A percentile compares a stretch with the other conserved stretches of the same genome.
phyloP scores from a whole-genome alignment of 2,113 vertebrate species.

The Chunga burmeisteri region DNA sequence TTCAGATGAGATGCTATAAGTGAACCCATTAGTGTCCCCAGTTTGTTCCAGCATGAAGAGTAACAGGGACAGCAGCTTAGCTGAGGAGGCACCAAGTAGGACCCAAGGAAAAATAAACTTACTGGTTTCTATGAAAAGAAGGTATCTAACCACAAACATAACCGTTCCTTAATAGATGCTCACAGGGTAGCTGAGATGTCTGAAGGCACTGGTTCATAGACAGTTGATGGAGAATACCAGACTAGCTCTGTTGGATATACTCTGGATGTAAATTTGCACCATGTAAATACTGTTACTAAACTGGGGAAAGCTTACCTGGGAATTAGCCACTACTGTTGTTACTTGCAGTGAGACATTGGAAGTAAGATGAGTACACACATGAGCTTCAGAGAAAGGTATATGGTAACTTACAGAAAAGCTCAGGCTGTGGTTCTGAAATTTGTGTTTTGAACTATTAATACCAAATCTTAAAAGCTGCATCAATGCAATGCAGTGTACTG shows the following conservation, averaged over 20 bases:
- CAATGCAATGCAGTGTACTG: neutral
- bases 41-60: neutral
- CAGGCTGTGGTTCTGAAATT: neutral
- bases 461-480: neutral
- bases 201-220: neutral
- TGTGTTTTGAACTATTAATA: neutral
- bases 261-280: neutral
- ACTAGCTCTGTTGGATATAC: neutral
- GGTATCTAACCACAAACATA: neutral
- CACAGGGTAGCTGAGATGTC: neutral
- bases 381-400: neutral
- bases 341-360: neutral
- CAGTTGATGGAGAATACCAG: neutral
- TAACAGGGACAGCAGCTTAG: neutral
- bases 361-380: neutral
- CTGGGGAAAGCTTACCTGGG: neutral
- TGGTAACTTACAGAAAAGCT: neutral
- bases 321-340: neutral
- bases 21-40: fast-evolving
- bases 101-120: neutral
- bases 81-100: neutral
- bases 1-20: neutral
- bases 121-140: neutral
- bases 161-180: neutral
- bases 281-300: neutral